Evolutionary conservation across 2,888 invertebrate species (phyloP).

Genomic region (Zeuzera pyrina): DNA sequence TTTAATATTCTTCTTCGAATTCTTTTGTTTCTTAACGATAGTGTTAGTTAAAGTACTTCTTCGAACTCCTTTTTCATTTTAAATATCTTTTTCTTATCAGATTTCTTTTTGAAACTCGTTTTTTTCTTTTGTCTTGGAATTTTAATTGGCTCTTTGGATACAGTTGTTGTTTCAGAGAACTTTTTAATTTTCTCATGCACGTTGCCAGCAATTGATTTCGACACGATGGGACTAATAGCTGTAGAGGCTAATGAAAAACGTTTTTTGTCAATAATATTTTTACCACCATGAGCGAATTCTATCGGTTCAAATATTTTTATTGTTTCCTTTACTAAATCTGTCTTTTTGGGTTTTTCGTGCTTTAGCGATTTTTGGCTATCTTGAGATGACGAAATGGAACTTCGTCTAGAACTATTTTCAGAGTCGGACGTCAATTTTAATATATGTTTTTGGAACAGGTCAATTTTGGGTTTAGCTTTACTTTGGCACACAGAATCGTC

Average conservation of each 20-base stretch:
- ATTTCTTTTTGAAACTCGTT: slow-evolving; percentile 44
- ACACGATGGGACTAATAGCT: slow-evolving; percentile 24
- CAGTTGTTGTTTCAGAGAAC: too few relatives aligned
- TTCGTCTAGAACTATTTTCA: slow-evolving; percentile 45
- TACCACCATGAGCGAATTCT: slow-evolving; percentile 30
- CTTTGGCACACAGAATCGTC: slow-evolving; percentile 55
- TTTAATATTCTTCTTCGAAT: too few relatives aligned
- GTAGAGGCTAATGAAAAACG: slow-evolving; percentile 30
- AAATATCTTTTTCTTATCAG: slow-evolving; percentile 43
- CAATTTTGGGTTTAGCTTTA: slow-evolving; percentile 61
- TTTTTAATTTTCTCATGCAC: slow-evolving; percentile 62
- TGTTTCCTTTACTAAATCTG: slow-evolving; percentile 39
- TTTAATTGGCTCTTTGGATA: too few relatives aligned
- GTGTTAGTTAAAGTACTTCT: too few relatives aligned
- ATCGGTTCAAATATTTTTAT: slow-evolving; percentile 50
- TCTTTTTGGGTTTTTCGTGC: slow-evolving; percentile 19
- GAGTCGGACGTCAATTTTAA: slow-evolving; percentile 52
- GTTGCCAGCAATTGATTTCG: slow-evolving; percentile 47
- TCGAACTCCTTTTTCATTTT: slow-evolving; percentile 59
- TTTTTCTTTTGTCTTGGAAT: slow-evolving; percentile 44
- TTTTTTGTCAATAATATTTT: too few relatives aligned
- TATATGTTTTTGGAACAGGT: slow-evolving; percentile 66
- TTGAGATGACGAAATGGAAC: slow-evolving; percentile 46
- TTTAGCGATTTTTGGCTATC: slow-evolving; percentile 31
- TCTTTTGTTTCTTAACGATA: too few relatives aligned